Conservation (phyloP, 2,888 invertebrate genomes). For the Pseudeuparius sepicola region DNA sequence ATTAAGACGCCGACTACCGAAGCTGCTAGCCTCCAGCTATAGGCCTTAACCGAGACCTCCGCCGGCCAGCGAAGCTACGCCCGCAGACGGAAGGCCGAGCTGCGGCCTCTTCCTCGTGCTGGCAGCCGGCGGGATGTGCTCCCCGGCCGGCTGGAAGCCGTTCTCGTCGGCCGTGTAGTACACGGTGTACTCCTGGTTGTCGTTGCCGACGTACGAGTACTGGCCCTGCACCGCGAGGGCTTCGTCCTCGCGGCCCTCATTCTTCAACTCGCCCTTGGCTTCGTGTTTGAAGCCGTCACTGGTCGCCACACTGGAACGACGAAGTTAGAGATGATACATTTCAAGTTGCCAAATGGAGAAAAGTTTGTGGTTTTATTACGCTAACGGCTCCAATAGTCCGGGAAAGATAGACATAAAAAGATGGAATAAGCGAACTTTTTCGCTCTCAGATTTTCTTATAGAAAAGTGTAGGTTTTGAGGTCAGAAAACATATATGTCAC, state of each 20-base stretch:
- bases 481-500: too few relatives aligned
- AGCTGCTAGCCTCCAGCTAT: too few relatives aligned
- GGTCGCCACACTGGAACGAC: slow-evolving; percentile 32
- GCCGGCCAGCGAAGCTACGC: slow-evolving; percentile 33
- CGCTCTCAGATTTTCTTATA: too few relatives aligned
- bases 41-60: slow-evolving; percentile 29
- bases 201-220: slow-evolving; percentile 46
- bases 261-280: slow-evolving; percentile 40
- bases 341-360: too few relatives aligned
- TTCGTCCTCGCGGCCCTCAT: too few relatives aligned
- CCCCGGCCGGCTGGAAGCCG: slow-evolving; percentile 40
- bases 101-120: slow-evolving; percentile 26
- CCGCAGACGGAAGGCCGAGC: slow-evolving; percentile 34
- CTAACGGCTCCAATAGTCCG: too few relatives aligned
- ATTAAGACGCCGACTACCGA: too few relatives aligned
- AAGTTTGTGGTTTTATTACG: too few relatives aligned
- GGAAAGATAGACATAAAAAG: too few relatives aligned
- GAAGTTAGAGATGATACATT: too few relatives aligned
- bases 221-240: slow-evolving; percentile 44
- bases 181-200: slow-evolving; percentile 44
- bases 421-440: too few relatives aligned
- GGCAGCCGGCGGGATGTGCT: slow-evolving; percentile 31
- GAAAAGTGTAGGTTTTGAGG: too few relatives aligned
- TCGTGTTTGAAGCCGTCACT: slow-evolving; percentile 47
- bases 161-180: slow-evolving; percentile 48